Conservation (phyloP, 2,888 invertebrate genomes). For the Perithous albicinctus region DNA sequence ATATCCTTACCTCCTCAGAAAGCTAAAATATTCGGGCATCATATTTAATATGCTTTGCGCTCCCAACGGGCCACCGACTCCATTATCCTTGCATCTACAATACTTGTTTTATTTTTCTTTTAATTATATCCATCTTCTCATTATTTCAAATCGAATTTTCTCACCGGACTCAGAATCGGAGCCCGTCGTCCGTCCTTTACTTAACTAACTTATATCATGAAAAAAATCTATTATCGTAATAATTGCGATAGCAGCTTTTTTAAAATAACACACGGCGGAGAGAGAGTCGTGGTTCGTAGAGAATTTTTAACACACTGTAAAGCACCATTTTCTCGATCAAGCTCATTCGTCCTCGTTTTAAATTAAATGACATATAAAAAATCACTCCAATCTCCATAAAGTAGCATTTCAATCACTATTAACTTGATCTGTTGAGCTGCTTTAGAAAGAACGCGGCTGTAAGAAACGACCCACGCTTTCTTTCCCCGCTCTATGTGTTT, state of each 20-base stretch:
- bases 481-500: conserved; percentile 45
- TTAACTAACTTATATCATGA: conserved; percentile 79
- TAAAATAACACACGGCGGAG: conserved; percentile 49
- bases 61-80: conserved; percentile 62
- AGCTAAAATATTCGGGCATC: conserved; percentile 84
- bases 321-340: no score
- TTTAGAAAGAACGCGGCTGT: neutral
- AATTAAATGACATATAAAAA: neutral
- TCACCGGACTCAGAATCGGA: conserved; percentile 57
- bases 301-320: neutral
- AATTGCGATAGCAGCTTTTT: conserved; percentile 49
- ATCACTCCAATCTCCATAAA: neutral
- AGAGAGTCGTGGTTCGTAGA: conserved; percentile 54
- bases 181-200: conserved; percentile 74
- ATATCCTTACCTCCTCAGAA: conserved; percentile 85
- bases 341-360: no score
- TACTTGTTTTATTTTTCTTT: neutral
- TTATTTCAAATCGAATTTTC: conserved; percentile 35
- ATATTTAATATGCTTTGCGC: conserved; percentile 82
- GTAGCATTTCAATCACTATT: neutral
- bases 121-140: conserved; percentile 19
- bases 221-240: conserved; percentile 52
- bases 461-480: conserved; percentile 57
- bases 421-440: neutral
- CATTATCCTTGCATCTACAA: conserved; percentile 32